Base-by-base conservation (phyloP, 2,888 invertebrate genomes). In the Aplocera efformata region DNA sequence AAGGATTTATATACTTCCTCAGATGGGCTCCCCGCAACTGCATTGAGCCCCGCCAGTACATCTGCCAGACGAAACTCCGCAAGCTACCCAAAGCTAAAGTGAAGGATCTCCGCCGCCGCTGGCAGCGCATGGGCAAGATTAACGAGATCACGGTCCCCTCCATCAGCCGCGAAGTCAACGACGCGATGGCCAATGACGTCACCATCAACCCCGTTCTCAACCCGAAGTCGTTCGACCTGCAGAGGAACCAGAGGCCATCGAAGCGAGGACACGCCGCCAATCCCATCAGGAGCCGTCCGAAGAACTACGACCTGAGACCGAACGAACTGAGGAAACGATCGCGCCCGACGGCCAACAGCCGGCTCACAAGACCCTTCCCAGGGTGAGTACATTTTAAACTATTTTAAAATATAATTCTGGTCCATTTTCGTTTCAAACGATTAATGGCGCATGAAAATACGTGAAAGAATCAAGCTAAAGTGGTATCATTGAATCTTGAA, bases 11-110 rank as follows among this genome's bases (percentile, higher is more conserved):
- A 8, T 32, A 6, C 3, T 57, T 56, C 68, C 83, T 42, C 79
- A 91, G 91, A 64, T 94, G 94, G 94, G 89, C 89, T 32, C 89
- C 92, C 1, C 85, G 89, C 28, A 90, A 85, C 63, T 94, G 94
- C 77, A 70, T 91, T 42, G 89, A 91, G 47, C 75, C 80, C 7
- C 92, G 91, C 48, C 90, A 92, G 63, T 94, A 88, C 80, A 91
- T 94, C 63, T 94, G 94, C 74, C 93, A 94, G 70, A 90, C 90
- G 8, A 90, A 89, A 62, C 76, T 91, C 3, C 84, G 74, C 37
- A 90, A 89, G 48, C 79, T 90, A 1, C 71, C 81, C 20, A 88
- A 83, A 47, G 65, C 81, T 9, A 89, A 81, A 40, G 73, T 88
- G 42, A 89, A 88, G 47, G 86, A 85, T 9, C 58, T 89, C 1